Evolutionary conservation across 53 echinoderm and acorn worm genomes (phyloP).

Genomic region (Stichopus horrens): DNA sequence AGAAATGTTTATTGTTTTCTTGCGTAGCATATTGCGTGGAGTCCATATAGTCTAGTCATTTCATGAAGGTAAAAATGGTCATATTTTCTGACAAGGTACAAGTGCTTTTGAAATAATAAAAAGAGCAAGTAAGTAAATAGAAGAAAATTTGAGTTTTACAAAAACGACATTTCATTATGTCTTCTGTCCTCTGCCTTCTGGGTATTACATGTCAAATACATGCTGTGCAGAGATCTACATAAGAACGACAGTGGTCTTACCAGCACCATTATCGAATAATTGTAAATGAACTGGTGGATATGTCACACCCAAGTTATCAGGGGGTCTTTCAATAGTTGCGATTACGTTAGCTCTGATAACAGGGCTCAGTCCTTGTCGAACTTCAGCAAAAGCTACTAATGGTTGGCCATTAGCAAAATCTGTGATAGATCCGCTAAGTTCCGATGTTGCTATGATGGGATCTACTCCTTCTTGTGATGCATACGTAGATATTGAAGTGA

Average conservation of each 20-base stretch:
- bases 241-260: constrained; percentile 21
- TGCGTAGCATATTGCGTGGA: no score
- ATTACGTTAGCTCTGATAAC: constrained; percentile 55
- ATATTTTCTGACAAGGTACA: no score
- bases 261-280: constrained; percentile 68
- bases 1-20: no score
- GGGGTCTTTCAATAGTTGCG: constrained; percentile 64
- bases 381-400: constrained; percentile 57
- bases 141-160: no score
- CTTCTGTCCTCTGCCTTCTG: no score
- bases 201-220: no score
- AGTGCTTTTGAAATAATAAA: no score
- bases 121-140: no score
- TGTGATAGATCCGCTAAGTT: constrained; percentile 63
- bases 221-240: no score
- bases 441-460: constrained; percentile 63
- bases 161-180: no score
- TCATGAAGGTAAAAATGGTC: no score
- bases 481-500: constrained; percentile 52
- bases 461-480: constrained; percentile 50
- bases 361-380: constrained; percentile 63
- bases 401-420: constrained; percentile 45
- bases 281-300: constrained; percentile 31
- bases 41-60: no score
- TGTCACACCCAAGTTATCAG: background rate